phyloP scores from a whole-genome alignment of 1,140 invertebrate species.

The Calliopsis andreniformis region DNA sequence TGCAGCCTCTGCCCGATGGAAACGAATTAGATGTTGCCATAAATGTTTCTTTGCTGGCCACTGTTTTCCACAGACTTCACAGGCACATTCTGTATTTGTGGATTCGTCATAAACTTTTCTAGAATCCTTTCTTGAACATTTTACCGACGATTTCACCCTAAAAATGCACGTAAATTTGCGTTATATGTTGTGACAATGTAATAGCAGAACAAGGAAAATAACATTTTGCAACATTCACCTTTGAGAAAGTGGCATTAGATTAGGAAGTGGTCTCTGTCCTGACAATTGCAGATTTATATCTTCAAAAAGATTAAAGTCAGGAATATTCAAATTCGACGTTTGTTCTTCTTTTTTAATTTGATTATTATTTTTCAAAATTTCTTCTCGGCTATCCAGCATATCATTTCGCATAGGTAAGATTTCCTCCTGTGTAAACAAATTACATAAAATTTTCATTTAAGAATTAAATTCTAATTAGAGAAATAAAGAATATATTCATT shows the following conservation, averaged over 20 bases:
- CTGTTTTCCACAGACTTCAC: constrained; percentile 84
- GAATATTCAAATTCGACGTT: constrained; percentile 77
- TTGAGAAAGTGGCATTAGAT: constrained; percentile 75
- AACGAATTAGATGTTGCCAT: constrained; percentile 85
- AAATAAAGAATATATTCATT: neutral
- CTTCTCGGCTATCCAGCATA: neutral
- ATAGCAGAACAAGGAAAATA: neutral
- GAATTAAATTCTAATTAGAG: neutral
- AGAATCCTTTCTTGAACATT: constrained; percentile 79
- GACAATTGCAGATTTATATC: constrained; percentile 79
- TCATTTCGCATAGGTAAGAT: neutral
- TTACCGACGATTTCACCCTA: constrained; percentile 64
- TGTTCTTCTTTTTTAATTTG: constrained; percentile 75
- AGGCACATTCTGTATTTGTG: constrained; percentile 80
- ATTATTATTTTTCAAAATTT: constrained; percentile 75
- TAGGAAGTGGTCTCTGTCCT: constrained; percentile 75
- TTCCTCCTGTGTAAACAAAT: constrained; percentile 2
- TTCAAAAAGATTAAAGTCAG: constrained; percentile 80
- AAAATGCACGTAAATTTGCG: neutral
- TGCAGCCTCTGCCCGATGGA: constrained; percentile 83
- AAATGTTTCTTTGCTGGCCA: constrained; percentile 85
- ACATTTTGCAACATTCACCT: neutral
- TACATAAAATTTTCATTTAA: too few relatives aligned
- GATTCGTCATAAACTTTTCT: constrained; percentile 80
- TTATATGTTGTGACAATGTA: neutral